Conservation (phyloP, 1,140 invertebrate species). For the Euura lappo region DNA sequence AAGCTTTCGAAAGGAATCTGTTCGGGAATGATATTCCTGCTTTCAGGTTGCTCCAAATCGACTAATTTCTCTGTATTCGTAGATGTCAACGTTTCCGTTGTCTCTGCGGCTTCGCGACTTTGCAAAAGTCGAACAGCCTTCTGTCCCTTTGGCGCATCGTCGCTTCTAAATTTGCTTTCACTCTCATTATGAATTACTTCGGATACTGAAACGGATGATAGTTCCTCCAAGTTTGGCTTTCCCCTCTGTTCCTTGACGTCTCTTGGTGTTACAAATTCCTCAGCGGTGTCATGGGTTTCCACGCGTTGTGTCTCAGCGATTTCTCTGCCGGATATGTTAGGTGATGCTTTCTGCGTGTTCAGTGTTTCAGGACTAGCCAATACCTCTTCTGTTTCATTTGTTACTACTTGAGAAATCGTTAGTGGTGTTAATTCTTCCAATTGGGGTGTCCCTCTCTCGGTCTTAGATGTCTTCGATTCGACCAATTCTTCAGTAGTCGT, state of each 20-base stretch:
- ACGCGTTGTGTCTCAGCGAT: constrained; percentile 46
- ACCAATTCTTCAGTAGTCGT: constrained; percentile 35
- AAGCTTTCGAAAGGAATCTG: constrained; percentile 50
- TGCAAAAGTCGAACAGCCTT: constrained; percentile 38
- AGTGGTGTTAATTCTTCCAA: constrained; percentile 43
- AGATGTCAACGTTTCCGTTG: constrained; percentile 43
- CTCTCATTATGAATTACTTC: constrained; percentile 46
- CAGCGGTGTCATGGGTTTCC: constrained; percentile 23
- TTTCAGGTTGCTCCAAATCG: constrained; percentile 28
- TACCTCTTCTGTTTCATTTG: constrained; percentile 38
- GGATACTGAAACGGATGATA: constrained; percentile 44
- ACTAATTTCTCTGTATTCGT: constrained; percentile 35
- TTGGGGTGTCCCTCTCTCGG: constrained; percentile 32
- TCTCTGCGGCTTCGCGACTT: constrained; percentile 40
- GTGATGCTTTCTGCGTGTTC: constrained; percentile 36
- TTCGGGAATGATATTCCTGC: constrained; percentile 32
- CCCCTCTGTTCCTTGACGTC: constrained; percentile 36
- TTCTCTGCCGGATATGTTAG: constrained; percentile 42
- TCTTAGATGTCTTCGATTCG: constrained; percentile 28
- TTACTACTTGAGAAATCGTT: constrained; percentile 38
- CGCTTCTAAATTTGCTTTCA: constrained; percentile 37
- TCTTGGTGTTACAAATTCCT: constrained; percentile 26
- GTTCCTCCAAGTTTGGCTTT: constrained; percentile 42
- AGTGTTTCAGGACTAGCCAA: constrained; percentile 32
- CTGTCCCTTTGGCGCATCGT: constrained; percentile 32